Conservation (phyloP, 2,113 vertebrate genomes). For the Sardina pilchardus region DNA sequence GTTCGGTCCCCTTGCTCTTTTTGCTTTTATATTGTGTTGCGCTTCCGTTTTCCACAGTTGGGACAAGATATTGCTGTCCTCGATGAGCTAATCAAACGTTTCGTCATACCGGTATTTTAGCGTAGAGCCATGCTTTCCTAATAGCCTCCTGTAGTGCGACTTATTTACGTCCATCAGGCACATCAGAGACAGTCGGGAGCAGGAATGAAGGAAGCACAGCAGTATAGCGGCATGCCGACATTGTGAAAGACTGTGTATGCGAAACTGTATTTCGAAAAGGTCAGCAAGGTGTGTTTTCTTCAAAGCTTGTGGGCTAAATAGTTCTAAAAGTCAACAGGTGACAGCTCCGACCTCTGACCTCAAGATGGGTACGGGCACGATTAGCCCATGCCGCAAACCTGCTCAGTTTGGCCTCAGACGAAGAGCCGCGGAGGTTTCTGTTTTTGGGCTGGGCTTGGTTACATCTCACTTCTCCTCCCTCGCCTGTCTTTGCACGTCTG, state of each 20-base stretch:
- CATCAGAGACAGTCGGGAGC: neutral
- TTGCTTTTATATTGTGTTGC: neutral
- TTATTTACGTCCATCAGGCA: neutral
- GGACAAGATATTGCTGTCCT: neutral
- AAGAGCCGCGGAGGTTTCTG: neutral
- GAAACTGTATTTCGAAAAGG: neutral
- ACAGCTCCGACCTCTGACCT: neutral
- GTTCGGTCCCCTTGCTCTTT: neutral
- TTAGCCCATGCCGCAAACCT: neutral
- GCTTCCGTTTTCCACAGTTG: neutral
- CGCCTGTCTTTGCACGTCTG: neutral
- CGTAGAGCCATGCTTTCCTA: neutral
- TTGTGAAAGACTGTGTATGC: neutral
- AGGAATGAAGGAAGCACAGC: neutral
- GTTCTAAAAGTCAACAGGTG: neutral
- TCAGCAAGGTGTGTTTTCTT: neutral
- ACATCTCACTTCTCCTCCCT: conserved; percentile 8
- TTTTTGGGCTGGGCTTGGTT: neutral
- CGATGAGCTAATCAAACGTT: neutral
- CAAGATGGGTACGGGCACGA: neutral
- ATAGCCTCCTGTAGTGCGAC: neutral
- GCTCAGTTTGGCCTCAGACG: neutral
- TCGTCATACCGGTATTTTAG: neutral
- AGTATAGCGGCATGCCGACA: neutral
- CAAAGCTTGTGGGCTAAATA: neutral